These are phyloP conservation scores for Temnopleurus reevesii DNA, from an alignment of 53 echinoderm and acorn worm genomes.

Conservation along the genomic window DNA sequence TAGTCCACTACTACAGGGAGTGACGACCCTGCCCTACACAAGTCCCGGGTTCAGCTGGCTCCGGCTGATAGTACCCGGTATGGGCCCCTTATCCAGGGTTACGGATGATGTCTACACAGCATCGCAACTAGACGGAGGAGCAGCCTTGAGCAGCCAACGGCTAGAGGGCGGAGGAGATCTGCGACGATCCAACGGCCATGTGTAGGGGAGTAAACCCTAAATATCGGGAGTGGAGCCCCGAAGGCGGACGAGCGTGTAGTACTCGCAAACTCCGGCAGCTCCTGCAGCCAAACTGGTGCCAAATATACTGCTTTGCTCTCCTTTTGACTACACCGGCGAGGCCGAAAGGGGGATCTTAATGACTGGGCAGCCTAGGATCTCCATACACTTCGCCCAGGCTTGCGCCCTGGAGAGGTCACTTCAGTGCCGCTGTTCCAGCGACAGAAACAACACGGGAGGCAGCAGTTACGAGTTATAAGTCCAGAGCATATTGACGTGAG, in stretches of 20 bases:
- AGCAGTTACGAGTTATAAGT: constrained; percentile 81
- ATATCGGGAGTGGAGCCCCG: constrained; percentile 53
- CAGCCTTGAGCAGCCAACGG: too few relatives aligned
- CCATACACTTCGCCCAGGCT: constrained; percentile 63
- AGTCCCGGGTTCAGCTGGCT: constrained; percentile 56
- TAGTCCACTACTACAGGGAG: too few relatives aligned
- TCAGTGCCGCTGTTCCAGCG: constrained; percentile 41
- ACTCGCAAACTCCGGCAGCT: constrained; percentile 62
- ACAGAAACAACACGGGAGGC: constrained; percentile 68
- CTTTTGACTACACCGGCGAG: constrained; percentile 63
- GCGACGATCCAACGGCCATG: neutral
- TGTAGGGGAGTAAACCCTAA: neutral
- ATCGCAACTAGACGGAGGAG: too few relatives aligned
- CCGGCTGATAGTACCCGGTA: constrained; percentile 46
- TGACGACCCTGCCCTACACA: too few relatives aligned
- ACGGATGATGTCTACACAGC: too few relatives aligned
- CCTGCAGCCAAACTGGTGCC: constrained; percentile 69
- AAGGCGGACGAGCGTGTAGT: constrained; percentile 46
- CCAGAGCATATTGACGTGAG: neutral
- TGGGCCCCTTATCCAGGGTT: constrained; percentile 44
- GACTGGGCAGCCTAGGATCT: constrained; percentile 66
- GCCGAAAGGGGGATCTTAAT: constrained; percentile 68
- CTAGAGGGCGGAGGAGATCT: too few relatives aligned
- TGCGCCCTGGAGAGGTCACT: constrained; percentile 73
- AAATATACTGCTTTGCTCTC: constrained; percentile 65